A percentile compares a stretch with the other conserved stretches of the same genome.
phyloP scores from a whole-genome alignment of 1,140 invertebrate genomes.

The Trypoxylus dichotomus region DNA sequence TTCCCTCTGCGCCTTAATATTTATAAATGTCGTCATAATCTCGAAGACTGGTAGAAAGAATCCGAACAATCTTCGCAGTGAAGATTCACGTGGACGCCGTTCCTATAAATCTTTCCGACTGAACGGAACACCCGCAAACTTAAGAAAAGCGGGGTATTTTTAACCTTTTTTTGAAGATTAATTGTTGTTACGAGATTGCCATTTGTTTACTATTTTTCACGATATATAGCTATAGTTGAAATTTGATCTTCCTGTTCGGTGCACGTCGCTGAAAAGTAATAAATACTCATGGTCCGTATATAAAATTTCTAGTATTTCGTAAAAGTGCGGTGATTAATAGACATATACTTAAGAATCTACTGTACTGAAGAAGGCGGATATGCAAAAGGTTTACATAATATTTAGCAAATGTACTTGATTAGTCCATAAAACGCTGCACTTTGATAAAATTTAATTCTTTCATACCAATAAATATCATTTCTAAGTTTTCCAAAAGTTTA shows the following conservation, averaged over 20 bases:
- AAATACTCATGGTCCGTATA: neutral
- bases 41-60: constrained; percentile 7
- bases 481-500: too few relatives aligned
- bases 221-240: neutral
- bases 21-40: constrained; percentile 25
- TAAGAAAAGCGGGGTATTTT: constrained; percentile 13
- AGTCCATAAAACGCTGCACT: too few relatives aligned
- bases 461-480: too few relatives aligned
- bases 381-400: neutral
- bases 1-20: constrained; percentile 16
- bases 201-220: constrained; percentile 18
- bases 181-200: constrained; percentile 6
- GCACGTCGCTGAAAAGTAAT: neutral
- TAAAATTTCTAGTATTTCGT: neutral
- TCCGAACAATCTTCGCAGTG: constrained; percentile 10
- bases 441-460: too few relatives aligned
- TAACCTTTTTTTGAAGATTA: neutral
- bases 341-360: neutral
- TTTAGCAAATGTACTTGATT: too few relatives aligned
- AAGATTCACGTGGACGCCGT: neutral
- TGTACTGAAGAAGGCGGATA: neutral
- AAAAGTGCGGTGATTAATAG: neutral
- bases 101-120: constrained; percentile 12
- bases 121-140: constrained; percentile 20
- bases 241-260: neutral